Evolutionary conservation across 2,113 vertebrate genomes (phyloP).

Genomic region (Podarcis raffonei): DNA sequence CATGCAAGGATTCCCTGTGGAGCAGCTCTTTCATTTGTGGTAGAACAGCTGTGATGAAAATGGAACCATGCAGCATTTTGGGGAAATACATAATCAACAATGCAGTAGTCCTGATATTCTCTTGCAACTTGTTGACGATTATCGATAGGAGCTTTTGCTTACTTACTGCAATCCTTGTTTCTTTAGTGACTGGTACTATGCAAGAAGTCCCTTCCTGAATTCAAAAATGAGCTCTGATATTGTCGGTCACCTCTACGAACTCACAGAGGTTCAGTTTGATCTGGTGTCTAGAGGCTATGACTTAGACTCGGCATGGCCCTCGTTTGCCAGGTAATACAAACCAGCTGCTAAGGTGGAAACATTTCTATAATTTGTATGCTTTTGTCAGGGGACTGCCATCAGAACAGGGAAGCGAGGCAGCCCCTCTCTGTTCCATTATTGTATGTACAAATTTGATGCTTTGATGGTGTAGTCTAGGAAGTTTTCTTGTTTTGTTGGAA

Average conservation of each 20-base stretch:
- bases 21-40: not conserved
- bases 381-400: not conserved
- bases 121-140: not conserved
- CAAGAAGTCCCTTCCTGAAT: slow-evolving; percentile 92
- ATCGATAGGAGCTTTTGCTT: slow-evolving; percentile 7
- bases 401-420: too few relatives aligned
- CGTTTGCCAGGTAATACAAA: slow-evolving; percentile 86
- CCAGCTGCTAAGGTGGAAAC: not conserved
- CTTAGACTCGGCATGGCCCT: slow-evolving; percentile 91
- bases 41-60: not conserved
- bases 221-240: slow-evolving; percentile 88
- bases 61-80: not conserved
- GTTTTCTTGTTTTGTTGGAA: not conserved
- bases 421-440: not conserved
- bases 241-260: slow-evolving; percentile 91
- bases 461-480: not conserved
- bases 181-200: slow-evolving; percentile 93
- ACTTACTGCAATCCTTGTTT: not conserved
- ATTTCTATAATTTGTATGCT: slow-evolving; percentile 13
- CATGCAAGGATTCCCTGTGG: not conserved
- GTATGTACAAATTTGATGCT: not conserved
- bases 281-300: slow-evolving; percentile 90
- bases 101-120: not conserved
- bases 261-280: slow-evolving; percentile 93
- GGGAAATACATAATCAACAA: not conserved